phyloP scores from a whole-genome alignment of 1,140 invertebrate genomes.

The Mactra quadrangularis region DNA sequence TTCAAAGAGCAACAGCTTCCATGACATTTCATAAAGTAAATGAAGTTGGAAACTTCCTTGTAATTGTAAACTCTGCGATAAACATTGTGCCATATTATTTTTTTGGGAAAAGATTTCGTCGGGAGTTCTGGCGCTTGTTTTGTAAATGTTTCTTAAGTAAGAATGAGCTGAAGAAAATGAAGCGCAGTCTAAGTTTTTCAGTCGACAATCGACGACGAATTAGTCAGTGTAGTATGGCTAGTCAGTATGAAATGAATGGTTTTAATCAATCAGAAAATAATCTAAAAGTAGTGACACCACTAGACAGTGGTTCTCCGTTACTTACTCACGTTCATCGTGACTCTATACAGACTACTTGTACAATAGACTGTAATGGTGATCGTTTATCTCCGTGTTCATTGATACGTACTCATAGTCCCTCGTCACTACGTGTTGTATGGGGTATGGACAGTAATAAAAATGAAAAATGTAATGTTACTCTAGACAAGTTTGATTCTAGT shows the following conservation, averaged over 20 bases:
- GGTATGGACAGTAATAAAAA: constrained; percentile 60
- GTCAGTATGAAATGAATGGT: constrained; percentile 65
- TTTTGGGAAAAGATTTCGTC: constrained; percentile 81
- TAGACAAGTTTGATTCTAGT: neutral
- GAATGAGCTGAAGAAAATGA: constrained; percentile 71
- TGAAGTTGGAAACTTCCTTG: constrained; percentile 82
- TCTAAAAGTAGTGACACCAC: constrained; percentile 8
- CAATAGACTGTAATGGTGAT: constrained; percentile 2
- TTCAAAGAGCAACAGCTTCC: constrained; percentile 55
- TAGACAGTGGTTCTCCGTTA: constrained; percentile 63
- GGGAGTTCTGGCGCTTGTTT: constrained; percentile 80
- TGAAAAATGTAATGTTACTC: constrained; percentile 50
- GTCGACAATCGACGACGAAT: constrained; percentile 66
- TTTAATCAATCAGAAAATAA: constrained; percentile 35
- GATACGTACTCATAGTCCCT: constrained; percentile 17
- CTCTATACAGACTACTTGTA: constrained; percentile 23
- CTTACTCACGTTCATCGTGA: constrained; percentile 44
- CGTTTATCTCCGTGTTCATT: neutral
- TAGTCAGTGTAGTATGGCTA: constrained; percentile 57
- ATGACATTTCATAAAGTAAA: constrained; percentile 74
- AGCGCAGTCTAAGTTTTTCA: constrained; percentile 73
- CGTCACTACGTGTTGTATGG: constrained; percentile 38
- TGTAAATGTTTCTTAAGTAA: constrained; percentile 78
- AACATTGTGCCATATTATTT: constrained; percentile 84
- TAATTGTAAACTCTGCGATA: constrained; percentile 82